These are phyloP conservation scores for Enteromius unitaeniatus DNA, from an alignment of 2,797 vertebrate genomes.

Conservation along the genomic window DNA sequence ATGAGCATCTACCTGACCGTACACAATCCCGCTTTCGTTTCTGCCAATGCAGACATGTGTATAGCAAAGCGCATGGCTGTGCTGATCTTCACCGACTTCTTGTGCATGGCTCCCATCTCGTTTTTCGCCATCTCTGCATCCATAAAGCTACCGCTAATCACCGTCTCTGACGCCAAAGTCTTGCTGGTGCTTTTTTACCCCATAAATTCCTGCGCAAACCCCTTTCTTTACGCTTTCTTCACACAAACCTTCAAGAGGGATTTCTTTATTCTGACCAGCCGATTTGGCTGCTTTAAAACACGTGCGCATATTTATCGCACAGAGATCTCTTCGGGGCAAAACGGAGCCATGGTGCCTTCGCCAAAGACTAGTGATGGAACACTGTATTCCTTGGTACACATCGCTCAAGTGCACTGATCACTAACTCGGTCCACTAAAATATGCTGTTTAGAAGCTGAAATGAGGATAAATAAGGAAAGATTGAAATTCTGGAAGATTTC, in stretches of 20 bases:
- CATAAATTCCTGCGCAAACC: constrained; percentile 96
- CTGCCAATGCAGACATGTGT: constrained; percentile 86
- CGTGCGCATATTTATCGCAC: constrained; percentile 91
- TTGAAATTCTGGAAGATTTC: not conserved
- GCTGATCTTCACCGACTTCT: constrained; percentile 95
- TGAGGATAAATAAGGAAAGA: constrained; percentile 34
- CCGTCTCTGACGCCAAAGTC: constrained; percentile 92
- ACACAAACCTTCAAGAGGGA: constrained; percentile 93
- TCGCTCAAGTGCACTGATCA: constrained; percentile 72
- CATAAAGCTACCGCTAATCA: constrained; percentile 93
- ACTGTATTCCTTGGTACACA: constrained; percentile 80
- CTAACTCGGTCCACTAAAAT: not conserved
- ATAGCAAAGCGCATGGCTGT: constrained; percentile 95
- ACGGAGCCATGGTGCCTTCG: constrained; percentile 76
- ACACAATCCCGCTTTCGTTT: constrained; percentile 83
- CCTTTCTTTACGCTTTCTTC: constrained; percentile 97
- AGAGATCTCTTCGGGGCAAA: constrained; percentile 88
- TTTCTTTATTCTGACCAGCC: constrained; percentile 91
- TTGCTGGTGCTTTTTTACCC: constrained; percentile 96
- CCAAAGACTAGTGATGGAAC: constrained; percentile 79
- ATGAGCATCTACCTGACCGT: constrained; percentile 91
- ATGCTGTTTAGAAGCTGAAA: constrained; percentile 46
- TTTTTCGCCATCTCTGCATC: constrained; percentile 96
- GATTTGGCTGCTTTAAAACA: constrained; percentile 89
- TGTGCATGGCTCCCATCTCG: constrained; percentile 97